Evolutionary conservation across 2,797 vertebrate species (phyloP), one percentile per base, ranked within the genome.

Genomic region (Spinus olivaceus): DNA sequence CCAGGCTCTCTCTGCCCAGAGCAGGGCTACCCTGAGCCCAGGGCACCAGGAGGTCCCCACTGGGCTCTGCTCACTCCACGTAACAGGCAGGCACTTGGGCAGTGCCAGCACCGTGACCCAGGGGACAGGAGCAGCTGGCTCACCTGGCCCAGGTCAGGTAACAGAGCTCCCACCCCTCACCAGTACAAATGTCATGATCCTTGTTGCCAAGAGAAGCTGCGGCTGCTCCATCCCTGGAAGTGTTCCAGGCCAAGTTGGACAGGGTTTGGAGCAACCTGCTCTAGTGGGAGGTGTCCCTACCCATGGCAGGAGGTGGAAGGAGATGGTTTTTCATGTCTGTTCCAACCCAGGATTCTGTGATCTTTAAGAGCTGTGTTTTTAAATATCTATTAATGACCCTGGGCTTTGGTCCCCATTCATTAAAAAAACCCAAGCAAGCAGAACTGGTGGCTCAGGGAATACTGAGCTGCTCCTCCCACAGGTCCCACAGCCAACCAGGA

Each of bases 1-100:
- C 33, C 37, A n/a, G 11, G 67, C 61, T 86, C 30, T 16, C 50
- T 60, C 16, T 66, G 59, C 54, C 42, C 63, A 20, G 6, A 54
- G 74, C 25, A 54, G 46, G 25, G 49, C 22, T 24, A 42, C 35
- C 51, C 3, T 20, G 41, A 81, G 10, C n/a, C 27, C 57, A 42
- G 49, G 63, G 60, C 35, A 53, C 13, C 60, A 32, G 64, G n/a
- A 50, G 44, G 42, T 7, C 35, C 70, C 30, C 21, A 3, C n/a
- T 15, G n/a, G 44, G 28, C 50, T 47, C 66, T 20, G 49, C 27
- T 46, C 57, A 9, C 63, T 22, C 50, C 30, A 12, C 0, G 0
- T 8, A 22, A 27, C 42, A 46, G 57, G 30, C 7, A 50, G 61
- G 46, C 24, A 21, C 20, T 15, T 9, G 32, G 2, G 21, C 64